Evolutionary conservation across 2,888 invertebrate genomes (phyloP), one percentile per base, ranked within the genome.

Genomic region (Rhorus exstirpatorius): DNA sequence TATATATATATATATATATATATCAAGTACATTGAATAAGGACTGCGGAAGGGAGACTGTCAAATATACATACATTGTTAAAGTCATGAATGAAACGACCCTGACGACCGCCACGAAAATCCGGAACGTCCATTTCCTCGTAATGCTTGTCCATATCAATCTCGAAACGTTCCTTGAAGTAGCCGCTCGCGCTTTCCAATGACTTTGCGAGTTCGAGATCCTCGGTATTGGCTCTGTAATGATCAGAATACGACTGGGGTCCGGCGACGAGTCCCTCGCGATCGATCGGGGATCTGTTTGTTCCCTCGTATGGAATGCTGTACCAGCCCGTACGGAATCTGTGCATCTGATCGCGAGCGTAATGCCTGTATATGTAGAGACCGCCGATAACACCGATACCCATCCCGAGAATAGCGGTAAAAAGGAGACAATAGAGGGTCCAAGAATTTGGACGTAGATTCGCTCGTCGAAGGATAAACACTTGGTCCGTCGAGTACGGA

Each of bases 81-180:
- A 99, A 99, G 93, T 99, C 98, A 89, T 99, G 99, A 87, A 99
- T 96, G 91, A 98, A 98, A 84, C 97, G 95, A 72, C 98, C 97
- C 58, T 95, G 95, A 41, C 96, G 95, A 0, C 97, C 97, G 85
- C 97, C 96, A 83, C 95, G 95, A 90, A 97, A 97, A 90, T 97
- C 96, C 12, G 97, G 96, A 6, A 99, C 98, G 88, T 97, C 95
- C 87, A 99, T 97, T 92, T 96, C 97, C 92, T 98, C 97, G 90
- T 96, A 96, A 68, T 95, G 94, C 85, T 96, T 96, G 26, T 95
- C 95, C 55, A 95, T 92, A 89, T 96, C 97, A 86, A 98, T 95
- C 90, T 98, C 97, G 88, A 98, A 95, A 85, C 96, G 95, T 93
- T 98, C 98, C 77, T 95, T 95, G 90, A 98, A 96, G 87, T 94